Conservation (phyloP, 1,140 invertebrate genomes). For the Aphis craccivora region DNA sequence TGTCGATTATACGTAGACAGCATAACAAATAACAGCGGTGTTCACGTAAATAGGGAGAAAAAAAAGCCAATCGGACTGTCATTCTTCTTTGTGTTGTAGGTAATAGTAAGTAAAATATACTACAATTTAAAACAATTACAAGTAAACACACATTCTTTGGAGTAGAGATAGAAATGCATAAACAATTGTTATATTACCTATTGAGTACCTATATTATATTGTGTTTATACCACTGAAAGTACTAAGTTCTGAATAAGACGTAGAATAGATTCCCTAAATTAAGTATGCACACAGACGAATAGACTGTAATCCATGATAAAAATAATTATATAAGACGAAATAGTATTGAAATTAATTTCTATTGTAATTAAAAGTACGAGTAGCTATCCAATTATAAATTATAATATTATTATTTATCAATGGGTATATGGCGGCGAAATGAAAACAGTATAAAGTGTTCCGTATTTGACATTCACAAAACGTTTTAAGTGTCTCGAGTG, state of each 20-base stretch:
- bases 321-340: neutral
- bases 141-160: neutral
- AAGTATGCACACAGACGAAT: neutral
- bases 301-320: too few species aligned
- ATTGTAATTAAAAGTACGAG: neutral
- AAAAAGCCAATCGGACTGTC: neutral
- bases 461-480: neutral
- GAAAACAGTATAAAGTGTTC: neutral
- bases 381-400: neutral
- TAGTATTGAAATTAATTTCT: neutral
- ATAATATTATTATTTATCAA: neutral
- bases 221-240: neutral
- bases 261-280: neutral
- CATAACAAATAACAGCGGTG: neutral
- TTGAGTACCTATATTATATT: neutral
- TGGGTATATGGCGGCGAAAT: neutral
- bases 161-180: neutral
- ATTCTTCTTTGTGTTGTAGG: neutral
- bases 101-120: neutral
- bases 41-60: neutral
- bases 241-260: neutral
- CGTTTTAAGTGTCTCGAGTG: neutral
- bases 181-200: neutral
- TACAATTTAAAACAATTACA: neutral
- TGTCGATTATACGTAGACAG: slow-evolving; percentile 14